Conservation (phyloP, 2,888 invertebrate genomes). For the Meghimatium bilineatum region DNA sequence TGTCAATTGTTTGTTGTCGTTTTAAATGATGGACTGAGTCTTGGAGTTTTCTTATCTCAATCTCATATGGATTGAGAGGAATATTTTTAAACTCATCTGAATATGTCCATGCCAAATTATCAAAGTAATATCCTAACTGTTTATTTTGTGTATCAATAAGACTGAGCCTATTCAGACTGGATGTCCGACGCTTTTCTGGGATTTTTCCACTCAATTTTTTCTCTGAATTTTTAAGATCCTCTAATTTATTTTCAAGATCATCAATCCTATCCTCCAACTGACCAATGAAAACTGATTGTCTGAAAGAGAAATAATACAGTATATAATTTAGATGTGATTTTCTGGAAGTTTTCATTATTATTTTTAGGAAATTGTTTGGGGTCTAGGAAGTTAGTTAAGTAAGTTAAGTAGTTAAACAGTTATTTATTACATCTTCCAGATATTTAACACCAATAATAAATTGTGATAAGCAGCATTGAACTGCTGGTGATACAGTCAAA, state of each 20-base stretch:
- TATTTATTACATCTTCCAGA: too few species aligned
- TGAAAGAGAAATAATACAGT: conserved; percentile 44
- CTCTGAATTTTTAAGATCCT: conserved; percentile 80
- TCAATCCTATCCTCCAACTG: conserved; percentile 88
- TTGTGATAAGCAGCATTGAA: too few species aligned
- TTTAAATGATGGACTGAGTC: conserved; percentile 69
- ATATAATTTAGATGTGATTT: not conserved
- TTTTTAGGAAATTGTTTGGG: too few species aligned
- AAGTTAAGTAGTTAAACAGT: too few species aligned
- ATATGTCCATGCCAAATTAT: conserved; percentile 67
- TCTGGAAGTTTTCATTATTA: not conserved
- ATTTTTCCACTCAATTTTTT: conserved; percentile 62
- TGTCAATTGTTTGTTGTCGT: conserved; percentile 68
- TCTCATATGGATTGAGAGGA: conserved; percentile 68
- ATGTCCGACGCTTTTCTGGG: conserved; percentile 65
- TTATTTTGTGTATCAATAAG: conserved; percentile 40
- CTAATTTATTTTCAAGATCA: conserved; percentile 87
- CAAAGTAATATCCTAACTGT: conserved; percentile 60
- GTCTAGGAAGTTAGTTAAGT: too few species aligned
- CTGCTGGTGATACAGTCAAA: too few species aligned
- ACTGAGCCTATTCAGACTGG: conserved; percentile 62
- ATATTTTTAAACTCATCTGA: conserved; percentile 67
- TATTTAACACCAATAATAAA: too few species aligned
- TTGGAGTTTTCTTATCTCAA: conserved; percentile 70
- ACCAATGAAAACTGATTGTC: conserved; percentile 82